Percentiles rank a stretch among this genome's conserved stretches.
These are phyloP conservation scores for Drosophila aldrichi DNA, from an alignment of 2,888 invertebrate genomes.

Conservation along the genomic window DNA sequence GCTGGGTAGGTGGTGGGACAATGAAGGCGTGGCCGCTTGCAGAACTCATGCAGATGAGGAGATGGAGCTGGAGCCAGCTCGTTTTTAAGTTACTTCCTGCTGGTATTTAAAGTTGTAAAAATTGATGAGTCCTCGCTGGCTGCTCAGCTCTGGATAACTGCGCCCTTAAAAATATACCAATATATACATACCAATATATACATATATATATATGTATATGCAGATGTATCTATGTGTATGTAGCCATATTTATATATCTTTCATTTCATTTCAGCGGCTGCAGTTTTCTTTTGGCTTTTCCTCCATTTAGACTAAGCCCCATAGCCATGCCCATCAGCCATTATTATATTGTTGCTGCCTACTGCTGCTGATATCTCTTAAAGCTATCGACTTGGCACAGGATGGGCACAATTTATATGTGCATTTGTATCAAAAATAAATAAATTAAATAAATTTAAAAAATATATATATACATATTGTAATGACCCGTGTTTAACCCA, in stretches of 20 bases:
- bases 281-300: neutral
- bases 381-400: neutral
- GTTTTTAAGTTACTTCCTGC: constrained; percentile 75
- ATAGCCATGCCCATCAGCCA: constrained; percentile 5
- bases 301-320: neutral
- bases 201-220: too few species aligned
- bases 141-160: constrained; percentile 14
- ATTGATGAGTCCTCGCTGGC: constrained; percentile 62
- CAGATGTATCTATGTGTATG: neutral
- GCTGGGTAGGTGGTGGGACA: neutral
- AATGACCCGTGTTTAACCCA: too few species aligned
- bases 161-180: constrained; percentile 9
- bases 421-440: neutral
- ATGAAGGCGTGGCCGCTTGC: neutral
- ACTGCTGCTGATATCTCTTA: neutral
- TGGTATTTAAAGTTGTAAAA: constrained; percentile 79
- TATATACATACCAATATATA: neutral
- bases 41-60: constrained; percentile 36
- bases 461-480: neutral
- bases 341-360: neutral
- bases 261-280: constrained; percentile 1
- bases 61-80: constrained; percentile 22
- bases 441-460: neutral
- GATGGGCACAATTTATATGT: neutral
- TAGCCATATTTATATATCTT: neutral